These are phyloP conservation scores for Loris lydekkerianus DNA, from an alignment of 2,797 vertebrate genomes.

Conservation along the genomic window DNA sequence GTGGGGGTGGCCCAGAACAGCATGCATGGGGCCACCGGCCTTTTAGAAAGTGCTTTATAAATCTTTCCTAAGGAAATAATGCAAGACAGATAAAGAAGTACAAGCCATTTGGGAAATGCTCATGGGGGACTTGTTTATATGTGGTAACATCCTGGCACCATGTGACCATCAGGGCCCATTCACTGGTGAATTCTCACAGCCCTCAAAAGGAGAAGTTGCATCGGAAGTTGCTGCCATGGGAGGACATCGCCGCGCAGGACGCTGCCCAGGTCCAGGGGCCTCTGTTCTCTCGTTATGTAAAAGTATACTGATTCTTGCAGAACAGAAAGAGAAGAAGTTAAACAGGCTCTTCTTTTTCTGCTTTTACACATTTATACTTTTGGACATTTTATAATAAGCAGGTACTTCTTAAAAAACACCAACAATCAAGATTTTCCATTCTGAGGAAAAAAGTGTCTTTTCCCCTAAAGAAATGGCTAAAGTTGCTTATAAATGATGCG, in stretches of 20 bases:
- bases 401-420: not conserved
- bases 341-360: not conserved
- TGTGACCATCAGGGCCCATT: fast-evolving
- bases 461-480: too few relatives aligned
- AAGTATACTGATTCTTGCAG: not conserved
- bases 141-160: fast-evolving
- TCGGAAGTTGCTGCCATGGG: fast-evolving
- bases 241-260: fast-evolving
- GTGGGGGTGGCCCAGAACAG: too few relatives aligned
- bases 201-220: not conserved
- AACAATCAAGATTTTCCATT: not conserved
- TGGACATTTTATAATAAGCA: not conserved
- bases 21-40: fast-evolving
- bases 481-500: not conserved
- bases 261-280: fast-evolving
- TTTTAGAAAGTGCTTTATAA: not conserved
- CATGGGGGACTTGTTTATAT: fast-evolving
- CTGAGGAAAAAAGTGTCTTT: not conserved
- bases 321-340: not conserved
- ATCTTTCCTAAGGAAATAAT: not conserved
- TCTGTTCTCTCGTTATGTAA: not conserved
- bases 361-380: not conserved
- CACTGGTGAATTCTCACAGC: fast-evolving
- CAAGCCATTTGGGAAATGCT: not conserved
- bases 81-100: not conserved